These are phyloP conservation scores for Amphiprion clarkii DNA, from an alignment of 2,797 vertebrate species.

Conservation along the genomic window DNA sequence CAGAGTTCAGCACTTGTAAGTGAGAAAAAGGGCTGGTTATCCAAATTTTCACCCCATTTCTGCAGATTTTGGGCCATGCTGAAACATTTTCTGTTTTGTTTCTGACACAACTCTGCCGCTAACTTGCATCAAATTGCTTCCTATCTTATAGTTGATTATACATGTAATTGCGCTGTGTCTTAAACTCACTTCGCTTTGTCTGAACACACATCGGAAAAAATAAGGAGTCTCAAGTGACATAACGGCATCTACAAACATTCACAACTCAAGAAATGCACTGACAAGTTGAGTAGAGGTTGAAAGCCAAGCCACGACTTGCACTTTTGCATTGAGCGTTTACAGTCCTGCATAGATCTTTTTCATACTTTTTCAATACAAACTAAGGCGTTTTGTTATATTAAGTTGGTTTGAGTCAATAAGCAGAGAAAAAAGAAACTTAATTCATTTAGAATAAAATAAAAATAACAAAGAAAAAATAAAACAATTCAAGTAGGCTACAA, in stretches of 20 bases:
- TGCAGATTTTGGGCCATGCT: no score
- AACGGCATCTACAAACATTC: constrained; percentile 59
- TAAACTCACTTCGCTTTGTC: constrained; percentile 25
- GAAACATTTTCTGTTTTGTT: no score
- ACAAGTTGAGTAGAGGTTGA: constrained; percentile 75
- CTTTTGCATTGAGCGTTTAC: constrained; percentile 85
- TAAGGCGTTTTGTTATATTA: constrained; percentile 85
- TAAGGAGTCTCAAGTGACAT: constrained; percentile 51
- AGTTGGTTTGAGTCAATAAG: constrained; percentile 78
- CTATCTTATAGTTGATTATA: not conserved
- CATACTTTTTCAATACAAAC: constrained; percentile 79
- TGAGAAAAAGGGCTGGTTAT: no score
- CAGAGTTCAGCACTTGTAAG: no score
- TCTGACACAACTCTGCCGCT: no score
- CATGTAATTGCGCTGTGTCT: not conserved
- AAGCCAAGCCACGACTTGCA: constrained; percentile 81
- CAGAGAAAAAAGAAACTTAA: constrained; percentile 58
- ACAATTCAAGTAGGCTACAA: constrained; percentile 87
- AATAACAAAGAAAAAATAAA: not conserved
- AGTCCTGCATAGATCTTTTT: constrained; percentile 88
- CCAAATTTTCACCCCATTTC: no score
- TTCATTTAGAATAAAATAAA: constrained; percentile 10
- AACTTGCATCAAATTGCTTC: no score
- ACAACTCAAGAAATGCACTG: constrained; percentile 68
- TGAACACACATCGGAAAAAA: constrained; percentile 39